Base-by-base conservation (phyloP, 2,113 vertebrate species). In the Sorex fumeus region DNA sequence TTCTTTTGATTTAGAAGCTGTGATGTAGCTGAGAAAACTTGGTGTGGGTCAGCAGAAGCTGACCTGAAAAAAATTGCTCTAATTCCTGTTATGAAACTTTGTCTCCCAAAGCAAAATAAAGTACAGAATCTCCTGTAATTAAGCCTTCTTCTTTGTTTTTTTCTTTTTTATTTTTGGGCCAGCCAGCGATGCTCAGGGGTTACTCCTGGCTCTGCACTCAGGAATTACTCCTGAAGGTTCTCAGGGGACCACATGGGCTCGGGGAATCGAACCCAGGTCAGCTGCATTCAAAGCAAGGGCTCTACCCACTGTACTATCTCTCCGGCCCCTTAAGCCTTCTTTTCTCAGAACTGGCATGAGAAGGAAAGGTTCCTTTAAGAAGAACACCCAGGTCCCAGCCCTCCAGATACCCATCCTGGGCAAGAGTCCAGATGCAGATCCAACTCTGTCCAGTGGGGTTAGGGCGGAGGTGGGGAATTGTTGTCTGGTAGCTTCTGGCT, bases 81-180 rank as follows among this genome's bases (percentile, higher is more conserved):
- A 77, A 93, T 92, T 97, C 76, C 72, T 94, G 86, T 93, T 96
- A 91, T 86, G 95, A 96, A 93, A 90, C 86, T 88, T 40, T 74
- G 32, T 85, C 60, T 92, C 47, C 67, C 82, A 71, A 77, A 94
- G 91, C 85, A 80, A 84, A 88, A 78, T 80, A 16, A 64, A 90
- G 69, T 13, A 34, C 45, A 45, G 43, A 91, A 74, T 15, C 62
- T 6, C 34, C 3, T 62, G 60, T 62, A 88, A 90, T 88, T 57
- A 85, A 71, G 60, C 23, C 79, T 66, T 28, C 40, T 40, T 40
- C 40, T 40, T 40, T 40, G 40, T 74, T 82, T 66, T 93, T 40
- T 74, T 79, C 69, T 30, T 19, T 62, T 19, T 62, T 10, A 19
- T 25, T 62, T 25, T 62, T 62, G 25, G 60, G 60, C 47, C 47